Base-by-base conservation (phyloP, 2,797 vertebrate species). In the Pteropus rufus region DNA sequence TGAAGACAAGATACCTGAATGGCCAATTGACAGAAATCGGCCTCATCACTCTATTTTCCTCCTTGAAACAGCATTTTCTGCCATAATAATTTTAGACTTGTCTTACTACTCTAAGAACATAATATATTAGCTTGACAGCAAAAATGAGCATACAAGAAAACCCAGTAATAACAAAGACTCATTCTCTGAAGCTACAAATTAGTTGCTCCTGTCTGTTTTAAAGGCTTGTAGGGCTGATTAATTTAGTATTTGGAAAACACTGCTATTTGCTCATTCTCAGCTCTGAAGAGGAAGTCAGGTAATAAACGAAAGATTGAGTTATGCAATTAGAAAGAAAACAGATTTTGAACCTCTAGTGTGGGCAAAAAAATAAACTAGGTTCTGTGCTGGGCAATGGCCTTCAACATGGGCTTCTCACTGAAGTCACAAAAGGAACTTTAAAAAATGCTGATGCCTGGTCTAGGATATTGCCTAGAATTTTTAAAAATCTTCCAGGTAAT, bases 171-270 rank as follows among this genome's bases (percentile, higher is more conserved):
- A 92, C 91, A 79, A 64, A 88, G 44, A 44, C 10, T 89, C 60
- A 44, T 92, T 96, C 41, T 81, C 69, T 34, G 39, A 95, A 94
- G 85, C 77, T 89, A 86, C 46, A 83, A 92, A 94, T 93, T 65
- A 92, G 73, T 54, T 82, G 60, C 18, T 92, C 29, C 44, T 92
- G 76, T 92, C 84, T 94, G 75, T 92, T 93, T 62, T 82, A 36
- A 91, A 96, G 77, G 76, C 23, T 70, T 39, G 21, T 34, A 69
- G 72, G 67, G n/a, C 18, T 88, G 90, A 86, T 75, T 92, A 83
- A 95, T 91, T 95, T 64, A 91, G 62, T 62, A 67, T 90, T 88
- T 75, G 73, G 85, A 62, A 96, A 95, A 93, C 36, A 73, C 9
- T 60, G 46, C 36, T 60, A 44, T 95, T 92, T 80, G n/a, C 21